Evolutionary conservation across 2,888 invertebrate genomes (phyloP), one percentile per base, ranked within the genome.

Genomic region (Cartodere bifasciata): DNA sequence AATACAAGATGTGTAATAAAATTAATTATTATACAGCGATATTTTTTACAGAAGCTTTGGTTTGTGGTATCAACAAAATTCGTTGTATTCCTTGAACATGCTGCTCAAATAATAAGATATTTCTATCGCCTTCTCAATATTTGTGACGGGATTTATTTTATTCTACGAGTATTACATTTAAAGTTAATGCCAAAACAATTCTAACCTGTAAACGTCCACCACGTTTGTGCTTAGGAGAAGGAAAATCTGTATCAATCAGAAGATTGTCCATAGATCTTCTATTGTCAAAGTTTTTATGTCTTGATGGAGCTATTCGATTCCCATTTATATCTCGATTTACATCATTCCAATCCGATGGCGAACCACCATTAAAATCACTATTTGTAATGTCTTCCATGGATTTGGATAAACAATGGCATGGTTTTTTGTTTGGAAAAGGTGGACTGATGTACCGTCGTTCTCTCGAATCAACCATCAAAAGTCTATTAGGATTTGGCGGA

Each of bases 341-440:
- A 37, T 67, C 69, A 40, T 73, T 72, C 74, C 73, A 75, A 32
- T 51, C 48, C 5, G 46, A 42, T 6, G 38, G 39, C 11, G 49
- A 38, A 34, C n/a, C n/a, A n/a, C n/a, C n/a, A n/a, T n/a, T n/a
- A n/a, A n/a, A n/a, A n/a, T n/a, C n/a, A n/a, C n/a, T n/a, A n/a
- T 76, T 75, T 26, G 77, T 65, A 9, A 80, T 75, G 49, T 81
- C 80, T 47, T 81, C 81, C 56, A 81, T 64, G 2, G 80, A 80
- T 32, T 75, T 68, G 10, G 80, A 77, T 26, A 77, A 65, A 51
- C 75, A 75, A 13, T 73, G 70, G 45, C 76, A 75, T 40, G 62
- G 49, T 21, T 46, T 30, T 28, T 44, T 40, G 5, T 28, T 31
- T 13, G 9, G 6, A 6, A 13, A 6, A 5, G 4, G 6, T 6